Evolutionary conservation across 1,140 invertebrate genomes (phyloP), one percentile per base, ranked within the genome.

Genomic region (Trichonephila clavipes): DNA sequence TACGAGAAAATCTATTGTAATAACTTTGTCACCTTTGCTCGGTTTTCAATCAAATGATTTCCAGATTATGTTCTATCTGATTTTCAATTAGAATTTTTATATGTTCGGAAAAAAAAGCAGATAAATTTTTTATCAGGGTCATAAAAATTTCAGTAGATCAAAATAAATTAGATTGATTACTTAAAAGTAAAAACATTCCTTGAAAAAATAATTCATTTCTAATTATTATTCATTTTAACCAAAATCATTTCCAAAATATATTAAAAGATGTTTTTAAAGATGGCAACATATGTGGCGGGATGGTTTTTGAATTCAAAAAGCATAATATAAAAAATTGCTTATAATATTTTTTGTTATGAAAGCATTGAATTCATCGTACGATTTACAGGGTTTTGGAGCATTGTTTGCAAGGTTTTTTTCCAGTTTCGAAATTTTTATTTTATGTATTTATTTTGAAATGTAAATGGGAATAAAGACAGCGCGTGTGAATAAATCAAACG

Each of bases 251-350:
- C 10, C 7, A 10, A 51, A 51, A 51, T 51, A 51, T 51, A 40
- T 12, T 51, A 51, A 51, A 51, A 10, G 51, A 10, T 12, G 51
- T 51, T 51, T 40, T 51, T 0, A 10, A 6, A 24, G 6, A 0
- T 83, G 82, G 82, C 82, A 83, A 83, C 44, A n/a, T 14, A 24
- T 10, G 12, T 24, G 12, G 82, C 82, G 82, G 82, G 19, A 5
- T 28, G 58, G 82, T 58, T 40, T 82, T 83, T 51, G n/a, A 83
- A 83, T 83, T 83, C 82, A 83, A 83, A 83, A 83, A 58, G 8
- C 40, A 83, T 77, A 83, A 83, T 24, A 83, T n/a, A 51, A 83
- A 51, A 51, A 40, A 40, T 40, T 40, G 34, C 1, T 40, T 40
- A 0, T 44, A 44, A 7, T 51, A 51, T 51, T 51, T 40, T 51